Evolutionary conservation across 2,888 invertebrate species (phyloP).

Genomic region (Zygothrica quintamaculata): DNA sequence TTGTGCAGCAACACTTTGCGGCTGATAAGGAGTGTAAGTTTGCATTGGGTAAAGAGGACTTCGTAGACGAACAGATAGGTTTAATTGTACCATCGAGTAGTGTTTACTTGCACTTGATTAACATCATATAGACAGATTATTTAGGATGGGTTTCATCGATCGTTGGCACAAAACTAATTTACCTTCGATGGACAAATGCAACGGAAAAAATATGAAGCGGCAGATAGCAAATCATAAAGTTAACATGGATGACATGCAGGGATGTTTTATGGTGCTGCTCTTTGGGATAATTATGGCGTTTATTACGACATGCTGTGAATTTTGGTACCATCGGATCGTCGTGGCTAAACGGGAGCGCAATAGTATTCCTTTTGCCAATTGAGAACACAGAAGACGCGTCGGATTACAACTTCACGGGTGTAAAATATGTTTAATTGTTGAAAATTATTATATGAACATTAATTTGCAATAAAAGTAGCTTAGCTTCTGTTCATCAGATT

Average conservation of each 20-base stretch:
- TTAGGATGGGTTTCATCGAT: conserved; percentile 92
- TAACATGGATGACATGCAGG: conserved; percentile 95
- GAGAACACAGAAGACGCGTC: conserved; percentile 34
- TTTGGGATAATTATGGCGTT: conserved; percentile 85
- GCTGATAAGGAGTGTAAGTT: conserved; percentile 90
- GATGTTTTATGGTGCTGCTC: conserved; percentile 93
- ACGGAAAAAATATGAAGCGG: conserved; percentile 87
- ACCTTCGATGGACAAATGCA: conserved; percentile 92
- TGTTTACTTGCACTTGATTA: conserved; percentile 91
- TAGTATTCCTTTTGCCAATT: conserved; percentile 47
- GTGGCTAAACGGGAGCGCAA: conserved; percentile 40
- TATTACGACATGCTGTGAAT: conserved; percentile 68
- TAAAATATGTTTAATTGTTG: conserved; percentile 64
- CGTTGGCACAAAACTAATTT: conserved; percentile 92
- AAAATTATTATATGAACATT: conserved; percentile 70
- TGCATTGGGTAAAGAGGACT: conserved; percentile 90
- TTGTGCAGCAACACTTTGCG: conserved; percentile 89
- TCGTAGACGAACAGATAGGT: conserved; percentile 91
- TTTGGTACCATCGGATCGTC: conserved; percentile 65
- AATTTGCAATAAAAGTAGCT: conserved; percentile 65
- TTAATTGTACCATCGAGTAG: conserved; percentile 90
- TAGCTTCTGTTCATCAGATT: conserved; percentile 53
- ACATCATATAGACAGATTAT: conserved; percentile 91
- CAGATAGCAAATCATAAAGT: conserved; percentile 95
- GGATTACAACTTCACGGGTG: conserved; percentile 49